A percentile compares a stretch with the other conserved stretches of the same genome.
Evolutionary conservation across 1,140 invertebrate species (phyloP).

Genomic region (Camponotus floridanus): DNA sequence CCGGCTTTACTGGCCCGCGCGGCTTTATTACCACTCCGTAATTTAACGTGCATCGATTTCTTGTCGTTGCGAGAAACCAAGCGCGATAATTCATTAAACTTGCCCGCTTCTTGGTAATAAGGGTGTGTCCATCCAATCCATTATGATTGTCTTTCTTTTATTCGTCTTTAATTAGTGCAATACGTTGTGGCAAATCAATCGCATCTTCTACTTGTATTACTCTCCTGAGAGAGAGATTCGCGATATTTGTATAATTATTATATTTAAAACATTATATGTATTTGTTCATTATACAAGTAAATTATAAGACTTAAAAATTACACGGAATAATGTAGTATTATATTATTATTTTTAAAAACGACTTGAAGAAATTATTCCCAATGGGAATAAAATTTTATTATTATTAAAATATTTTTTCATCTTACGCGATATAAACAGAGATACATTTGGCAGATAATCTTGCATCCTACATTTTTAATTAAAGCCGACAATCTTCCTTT

Average conservation of each 20-base stretch:
- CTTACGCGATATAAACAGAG: too few species aligned
- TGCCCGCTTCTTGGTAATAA: constrained; percentile 38
- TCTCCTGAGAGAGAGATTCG: neutral
- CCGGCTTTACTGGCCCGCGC: constrained; percentile 29
- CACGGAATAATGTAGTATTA: too few species aligned
- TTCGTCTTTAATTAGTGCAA: neutral
- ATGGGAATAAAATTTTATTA: too few species aligned
- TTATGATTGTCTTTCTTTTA: constrained; percentile 27
- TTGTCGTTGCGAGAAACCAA: constrained; percentile 37
- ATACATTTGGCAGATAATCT: too few species aligned
- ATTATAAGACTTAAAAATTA: too few species aligned
- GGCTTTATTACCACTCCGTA: constrained; percentile 47
- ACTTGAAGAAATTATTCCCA: too few species aligned
- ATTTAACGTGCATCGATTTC: constrained; percentile 58
- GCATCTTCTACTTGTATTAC: neutral
- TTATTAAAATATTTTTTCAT: too few species aligned
- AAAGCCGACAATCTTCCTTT: too few species aligned
- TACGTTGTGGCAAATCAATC: neutral
- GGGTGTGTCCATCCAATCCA: constrained; percentile 21
- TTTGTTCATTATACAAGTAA: too few species aligned
- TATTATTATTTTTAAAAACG: too few species aligned
- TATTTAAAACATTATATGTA: neutral
- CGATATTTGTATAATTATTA: neutral
- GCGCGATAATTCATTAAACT: constrained; percentile 58
- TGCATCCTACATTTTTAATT: too few species aligned